Percentiles rank a stretch among this genome's conserved stretches.
Evolutionary conservation across 2,797 vertebrate genomes (phyloP).

Genomic region (Channa striata): DNA sequence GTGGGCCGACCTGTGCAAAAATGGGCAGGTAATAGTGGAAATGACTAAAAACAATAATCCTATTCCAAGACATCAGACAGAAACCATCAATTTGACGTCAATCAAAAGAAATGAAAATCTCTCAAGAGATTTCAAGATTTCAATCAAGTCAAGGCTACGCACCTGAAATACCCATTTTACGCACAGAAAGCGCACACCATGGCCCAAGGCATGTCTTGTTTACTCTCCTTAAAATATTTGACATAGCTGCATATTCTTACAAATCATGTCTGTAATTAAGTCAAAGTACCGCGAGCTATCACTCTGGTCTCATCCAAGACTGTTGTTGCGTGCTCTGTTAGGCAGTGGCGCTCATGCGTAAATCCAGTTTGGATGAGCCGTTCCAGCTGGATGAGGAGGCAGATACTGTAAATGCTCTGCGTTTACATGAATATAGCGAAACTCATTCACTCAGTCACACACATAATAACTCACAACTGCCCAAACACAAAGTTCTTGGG

Average conservation of each 20-base stretch:
- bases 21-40: constrained; percentile 88
- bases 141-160: too few relatives aligned
- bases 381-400: constrained; percentile 9
- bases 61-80: not conserved
- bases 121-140: too few relatives aligned
- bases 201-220: not conserved
- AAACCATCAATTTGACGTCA: too few relatives aligned
- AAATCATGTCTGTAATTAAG: not conserved
- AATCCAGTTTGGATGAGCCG: constrained; percentile 32
- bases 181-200: constrained; percentile 29
- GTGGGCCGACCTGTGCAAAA: constrained; percentile 99
- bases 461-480: too few relatives aligned
- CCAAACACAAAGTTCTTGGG: too few relatives aligned
- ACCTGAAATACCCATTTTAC: constrained; percentile 34
- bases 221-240: not conserved
- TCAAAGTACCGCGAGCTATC: not conserved
- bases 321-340: constrained; percentile 6
- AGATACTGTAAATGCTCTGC: not conserved
- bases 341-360: constrained; percentile 33
- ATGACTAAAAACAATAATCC: not conserved
- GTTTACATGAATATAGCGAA: too few relatives aligned
- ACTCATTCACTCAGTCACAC: too few relatives aligned
- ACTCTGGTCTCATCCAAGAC: not conserved
- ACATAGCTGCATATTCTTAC: not conserved
- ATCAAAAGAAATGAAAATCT: too few relatives aligned